phyloP scores from a whole-genome alignment of 2,113 vertebrate genomes.

The Butastur rufipennis region DNA sequence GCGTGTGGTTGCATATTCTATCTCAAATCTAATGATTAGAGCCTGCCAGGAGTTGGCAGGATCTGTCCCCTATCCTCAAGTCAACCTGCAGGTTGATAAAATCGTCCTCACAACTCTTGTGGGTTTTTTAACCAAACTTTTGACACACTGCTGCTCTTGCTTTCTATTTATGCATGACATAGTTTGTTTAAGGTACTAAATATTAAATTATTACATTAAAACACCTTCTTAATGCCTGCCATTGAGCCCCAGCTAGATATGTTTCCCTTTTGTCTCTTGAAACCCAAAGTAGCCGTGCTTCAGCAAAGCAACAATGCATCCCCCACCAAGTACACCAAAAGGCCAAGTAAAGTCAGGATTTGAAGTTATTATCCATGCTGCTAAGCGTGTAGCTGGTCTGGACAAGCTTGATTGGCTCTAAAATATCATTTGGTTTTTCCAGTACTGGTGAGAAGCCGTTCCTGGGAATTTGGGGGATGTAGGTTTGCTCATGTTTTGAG shows the following conservation, averaged over 20 bases:
- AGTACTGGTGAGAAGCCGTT: not conserved
- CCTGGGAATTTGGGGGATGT: not conserved
- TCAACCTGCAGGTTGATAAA: not conserved
- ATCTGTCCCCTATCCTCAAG: not conserved
- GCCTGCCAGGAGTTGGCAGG: not conserved
- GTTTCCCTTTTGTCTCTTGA: not conserved
- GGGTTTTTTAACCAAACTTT: not conserved
- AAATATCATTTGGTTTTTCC: not conserved
- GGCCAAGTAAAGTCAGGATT: not conserved
- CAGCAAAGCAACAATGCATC: not conserved
- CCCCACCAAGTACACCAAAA: too few species aligned
- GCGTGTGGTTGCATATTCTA: not conserved
- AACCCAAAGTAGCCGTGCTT: not conserved
- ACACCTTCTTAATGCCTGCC: not conserved
- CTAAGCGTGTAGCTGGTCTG: rapidly evolving
- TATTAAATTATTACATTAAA: not conserved
- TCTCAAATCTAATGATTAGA: not conserved
- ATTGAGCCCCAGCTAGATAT: not conserved
- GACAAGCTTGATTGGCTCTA: not conserved
- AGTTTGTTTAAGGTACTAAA: not conserved
- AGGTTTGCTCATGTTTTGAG: not conserved
- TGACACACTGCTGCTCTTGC: not conserved
- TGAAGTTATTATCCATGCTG: rapidly evolving
- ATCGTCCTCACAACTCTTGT: not conserved
- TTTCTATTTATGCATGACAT: rapidly evolving